Evolutionary conservation across 1,140 invertebrate genomes (phyloP), one percentile per base, ranked within the genome.

Genomic region (Listronotus oregonensis): DNA sequence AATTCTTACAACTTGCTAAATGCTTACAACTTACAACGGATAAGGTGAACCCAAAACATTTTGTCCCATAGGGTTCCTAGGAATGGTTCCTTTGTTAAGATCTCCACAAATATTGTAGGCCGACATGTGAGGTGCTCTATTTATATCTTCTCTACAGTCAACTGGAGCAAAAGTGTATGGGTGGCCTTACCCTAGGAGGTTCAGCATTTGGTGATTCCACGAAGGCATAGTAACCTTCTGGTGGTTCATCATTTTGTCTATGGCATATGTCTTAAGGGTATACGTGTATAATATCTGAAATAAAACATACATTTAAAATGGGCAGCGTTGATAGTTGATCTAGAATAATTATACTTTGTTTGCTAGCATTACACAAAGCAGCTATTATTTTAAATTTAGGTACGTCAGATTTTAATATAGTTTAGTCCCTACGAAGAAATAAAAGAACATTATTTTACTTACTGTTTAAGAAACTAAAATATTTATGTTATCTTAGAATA

Each of bases 11-110:
- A n/a, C n/a, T n/a, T n/a, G n/a, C n/a, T n/a, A n/a, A n/a, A n/a
- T n/a, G n/a, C n/a, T n/a, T n/a, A n/a, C n/a, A n/a, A 87, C 91
- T 93, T 83, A 96, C 93, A 96, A 96, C 32, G 94, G 94, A 85
- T 96, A 96, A 0, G 91, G 89, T 21, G 90, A 86, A 1, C 91
- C 92, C n/a, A 85, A 79, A 0, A 91, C 86, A 74, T 85, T 89
- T 76, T 94, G 93, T 10, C 90, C 89, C 85, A 96, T 87, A 0
- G 94, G 94, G 82, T 95, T 96, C 46, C 85, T 79, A 0, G 94
- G 94, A 32, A 96, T 90, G 70, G 86, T 85, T 0, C 93, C 94
- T 70, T 91, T 89, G 78, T 96, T 96, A 0, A 96, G 82, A 79
- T 96, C 93, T 0, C 94, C 94, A 74, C 94, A 96, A 11, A 96